Base-by-base conservation (phyloP, 2,888 invertebrate species). In the Caenorhabditis imperialis region DNA sequence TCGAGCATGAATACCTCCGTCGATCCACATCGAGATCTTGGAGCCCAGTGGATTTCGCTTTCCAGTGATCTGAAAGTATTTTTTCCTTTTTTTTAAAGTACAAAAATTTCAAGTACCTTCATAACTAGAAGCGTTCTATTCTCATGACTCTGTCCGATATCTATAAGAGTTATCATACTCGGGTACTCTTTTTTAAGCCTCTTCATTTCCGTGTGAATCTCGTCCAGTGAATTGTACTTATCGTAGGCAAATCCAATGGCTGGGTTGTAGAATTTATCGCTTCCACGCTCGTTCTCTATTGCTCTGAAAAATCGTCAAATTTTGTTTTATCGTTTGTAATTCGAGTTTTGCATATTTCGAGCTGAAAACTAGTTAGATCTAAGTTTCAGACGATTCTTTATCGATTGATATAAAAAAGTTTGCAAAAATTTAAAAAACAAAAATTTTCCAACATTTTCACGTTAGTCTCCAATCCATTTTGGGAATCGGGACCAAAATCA, bases 81-180 rank as follows among this genome's bases (percentile, higher is more conserved):
- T 2, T 10, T 16, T 27, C n/a, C 30, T 23, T 25, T 23, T 20
- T 44, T 44, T 12, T 22, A 14, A 3, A 53, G n/a, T 47, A 25
- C 14, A 5, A 44, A 20, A 44, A n/a, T n/a, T n/a, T n/a, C n/a
- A n/a, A n/a, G n/a, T 20, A 84, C 80, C 77, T 85, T 84, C 55
- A 83, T 77, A 7, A 85, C 82, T 8, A 80, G 62, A 30, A 84
- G 75, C 1, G 84, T 83, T 6, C 84, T 61, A 53, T 85, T 84
- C 71, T 86, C 86, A 61, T 86, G 82, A 37, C 84, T 79, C 65
- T 82, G 77, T 30, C 88, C 88, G 63, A 88, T 88, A 50, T 87
- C 87, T 38, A 84, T 81, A 20, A 88, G 61, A 8, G 84, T 83
- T 12, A 88, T 81, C 60, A 88, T 70, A 8, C 78, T 74, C 1